Conservation (phyloP, 2,888 invertebrate species). For the Cistogaster globosa region DNA sequence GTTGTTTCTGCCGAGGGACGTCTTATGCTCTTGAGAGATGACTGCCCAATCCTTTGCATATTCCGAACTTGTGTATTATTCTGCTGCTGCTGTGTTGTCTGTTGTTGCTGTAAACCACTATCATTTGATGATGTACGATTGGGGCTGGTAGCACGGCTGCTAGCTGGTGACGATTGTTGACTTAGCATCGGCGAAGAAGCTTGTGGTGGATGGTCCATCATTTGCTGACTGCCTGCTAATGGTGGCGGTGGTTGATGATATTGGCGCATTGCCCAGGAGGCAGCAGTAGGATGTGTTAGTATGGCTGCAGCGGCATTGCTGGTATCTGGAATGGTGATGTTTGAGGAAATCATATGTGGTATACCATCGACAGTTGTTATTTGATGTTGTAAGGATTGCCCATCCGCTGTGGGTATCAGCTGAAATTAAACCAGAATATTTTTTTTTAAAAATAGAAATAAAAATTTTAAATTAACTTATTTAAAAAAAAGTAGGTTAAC, state of each 20-base stretch:
- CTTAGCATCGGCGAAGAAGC: slow-evolving; percentile 89
- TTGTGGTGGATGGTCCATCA: slow-evolving; percentile 82
- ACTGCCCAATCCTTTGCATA: slow-evolving; percentile 77
- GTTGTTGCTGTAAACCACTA: slow-evolving; percentile 73
- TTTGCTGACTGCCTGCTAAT: slow-evolving; percentile 50
- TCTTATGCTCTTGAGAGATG: slow-evolving; percentile 78
- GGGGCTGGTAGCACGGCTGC: slow-evolving; percentile 89
- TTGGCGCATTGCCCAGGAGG: slow-evolving; percentile 79
- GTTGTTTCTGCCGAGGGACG: slow-evolving; percentile 82
- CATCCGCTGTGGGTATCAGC: slow-evolving; percentile 80
- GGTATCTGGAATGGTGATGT: slow-evolving; percentile 81
- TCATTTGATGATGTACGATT: slow-evolving; percentile 80
- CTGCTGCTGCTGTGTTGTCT: slow-evolving; percentile 74
- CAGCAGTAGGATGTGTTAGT: slow-evolving; percentile 75
- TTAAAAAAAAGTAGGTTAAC: not conserved
- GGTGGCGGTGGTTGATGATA: slow-evolving; percentile 73
- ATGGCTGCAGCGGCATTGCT: slow-evolving; percentile 77
- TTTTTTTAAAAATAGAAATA: not conserved
- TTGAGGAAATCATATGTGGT: slow-evolving; percentile 81
- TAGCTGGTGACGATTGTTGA: slow-evolving; percentile 90
- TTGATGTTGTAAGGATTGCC: slow-evolving; percentile 76
- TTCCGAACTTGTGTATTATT: slow-evolving; percentile 78
- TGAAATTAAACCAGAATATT: slow-evolving; percentile 65
- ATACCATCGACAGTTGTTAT: slow-evolving; percentile 79
- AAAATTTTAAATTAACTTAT: not conserved